A percentile compares a stretch with the other conserved stretches of the same genome.
phyloP scores from a whole-genome alignment of 2,888 invertebrate species.

The Acleris literana region DNA sequence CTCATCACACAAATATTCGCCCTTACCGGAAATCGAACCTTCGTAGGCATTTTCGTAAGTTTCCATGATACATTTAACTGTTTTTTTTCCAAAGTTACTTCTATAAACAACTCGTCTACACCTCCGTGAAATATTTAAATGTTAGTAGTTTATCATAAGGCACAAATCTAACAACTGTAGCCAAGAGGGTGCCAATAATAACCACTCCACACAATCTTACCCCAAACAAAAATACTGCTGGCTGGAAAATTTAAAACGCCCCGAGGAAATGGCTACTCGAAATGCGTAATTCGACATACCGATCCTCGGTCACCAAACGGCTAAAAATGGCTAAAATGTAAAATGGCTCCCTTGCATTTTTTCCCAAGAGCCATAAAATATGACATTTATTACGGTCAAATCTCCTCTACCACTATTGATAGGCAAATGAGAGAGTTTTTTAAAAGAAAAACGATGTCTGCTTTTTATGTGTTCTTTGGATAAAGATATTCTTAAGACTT shows the following conservation, averaged over 20 bases:
- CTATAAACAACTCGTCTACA: no score
- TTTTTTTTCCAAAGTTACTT: no score
- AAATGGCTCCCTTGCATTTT: slow-evolving; percentile 83
- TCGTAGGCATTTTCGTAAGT: no score
- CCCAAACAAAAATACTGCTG: slow-evolving; percentile 24
- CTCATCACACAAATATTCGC: no score
- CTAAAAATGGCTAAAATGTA: slow-evolving; percentile 67
- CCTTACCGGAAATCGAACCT: no score
- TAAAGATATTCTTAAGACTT: slow-evolving; percentile 74
- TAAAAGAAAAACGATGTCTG: slow-evolving; percentile 84
- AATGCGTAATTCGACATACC: slow-evolving; percentile 76
- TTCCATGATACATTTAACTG: no score
- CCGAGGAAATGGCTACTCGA: slow-evolving; percentile 75
- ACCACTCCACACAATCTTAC: slow-evolving; percentile 20
- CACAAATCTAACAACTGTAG: no score
- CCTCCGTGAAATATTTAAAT: no score
- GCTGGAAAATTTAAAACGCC: slow-evolving; percentile 65
- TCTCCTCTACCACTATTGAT: slow-evolving; percentile 83
- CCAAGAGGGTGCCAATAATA: no score
- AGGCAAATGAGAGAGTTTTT: slow-evolving; percentile 84
- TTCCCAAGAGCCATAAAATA: slow-evolving; percentile 82
- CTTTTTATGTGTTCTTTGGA: slow-evolving; percentile 81
- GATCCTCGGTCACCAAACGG: slow-evolving; percentile 67
- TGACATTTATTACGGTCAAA: slow-evolving; percentile 84
- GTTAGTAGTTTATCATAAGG: no score